Conservation (phyloP, 2,888 invertebrate species). For the Atrina japonica region DNA sequence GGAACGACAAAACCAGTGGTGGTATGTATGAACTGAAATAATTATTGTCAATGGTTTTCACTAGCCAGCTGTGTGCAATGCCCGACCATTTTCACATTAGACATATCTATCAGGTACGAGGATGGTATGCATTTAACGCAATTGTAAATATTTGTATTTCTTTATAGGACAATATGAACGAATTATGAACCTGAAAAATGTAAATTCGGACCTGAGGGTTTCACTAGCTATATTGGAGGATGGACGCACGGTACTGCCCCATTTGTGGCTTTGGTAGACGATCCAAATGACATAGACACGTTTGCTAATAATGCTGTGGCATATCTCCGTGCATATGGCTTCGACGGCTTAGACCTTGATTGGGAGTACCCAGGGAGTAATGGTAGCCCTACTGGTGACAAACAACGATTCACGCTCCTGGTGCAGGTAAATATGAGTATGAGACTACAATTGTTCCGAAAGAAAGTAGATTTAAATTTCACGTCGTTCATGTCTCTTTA, state of each 20-base stretch:
- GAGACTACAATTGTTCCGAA: not conserved
- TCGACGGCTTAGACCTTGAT: constrained; percentile 92
- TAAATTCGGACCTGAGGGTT: constrained; percentile 86
- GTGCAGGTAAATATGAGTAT: constrained; percentile 40
- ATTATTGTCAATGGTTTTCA: constrained; percentile 86
- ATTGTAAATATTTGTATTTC: not conserved
- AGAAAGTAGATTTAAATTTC: not conserved
- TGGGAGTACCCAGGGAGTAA: constrained; percentile 90
- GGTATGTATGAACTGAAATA: too few species aligned
- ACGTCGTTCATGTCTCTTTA: not conserved
- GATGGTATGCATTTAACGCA: too few species aligned
- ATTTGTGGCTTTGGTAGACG: constrained; percentile 42
- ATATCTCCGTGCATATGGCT: constrained; percentile 82
- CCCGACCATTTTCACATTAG: not conserved
- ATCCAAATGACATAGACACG: constrained; percentile 16
- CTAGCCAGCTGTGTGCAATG: too few species aligned
- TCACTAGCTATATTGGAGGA: constrained; percentile 91
- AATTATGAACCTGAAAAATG: constrained; percentile 13
- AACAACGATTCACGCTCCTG: constrained; percentile 55
- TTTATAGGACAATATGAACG: constrained; percentile 10
- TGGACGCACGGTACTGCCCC: constrained; percentile 93
- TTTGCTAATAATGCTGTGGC: constrained; percentile 41
- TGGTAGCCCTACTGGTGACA: constrained; percentile 63
- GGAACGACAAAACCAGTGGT: constrained; percentile 86
- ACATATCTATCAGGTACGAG: too few species aligned